Evolutionary conservation across 2,888 invertebrate genomes (phyloP).

Genomic region (Aleiodes testaceus): DNA sequence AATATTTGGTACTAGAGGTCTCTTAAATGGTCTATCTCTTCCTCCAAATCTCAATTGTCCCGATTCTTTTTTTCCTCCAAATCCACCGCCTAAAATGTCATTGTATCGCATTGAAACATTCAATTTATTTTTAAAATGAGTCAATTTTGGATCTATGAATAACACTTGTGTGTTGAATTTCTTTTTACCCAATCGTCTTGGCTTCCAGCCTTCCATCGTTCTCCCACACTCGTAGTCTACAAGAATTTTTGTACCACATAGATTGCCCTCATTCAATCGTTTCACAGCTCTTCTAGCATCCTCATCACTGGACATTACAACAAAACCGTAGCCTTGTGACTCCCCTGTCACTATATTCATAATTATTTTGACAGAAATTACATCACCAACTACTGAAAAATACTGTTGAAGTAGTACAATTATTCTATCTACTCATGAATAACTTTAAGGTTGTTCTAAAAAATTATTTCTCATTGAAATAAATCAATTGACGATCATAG

Average conservation of each 20-base stretch:
- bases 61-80: conserved; percentile 89
- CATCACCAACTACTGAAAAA: conserved; percentile 80
- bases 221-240: conserved; percentile 87
- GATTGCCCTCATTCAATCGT: conserved; percentile 76
- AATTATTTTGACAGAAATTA: conserved; percentile 75
- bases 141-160: not conserved
- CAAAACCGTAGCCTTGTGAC: conserved; percentile 88
- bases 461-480: no score
- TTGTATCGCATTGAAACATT: conserved; percentile 7
- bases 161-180: conserved; percentile 17
- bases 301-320: conserved; percentile 82
- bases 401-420: conserved; percentile 73
- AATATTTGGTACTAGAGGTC: conserved; percentile 74
- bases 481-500: no score
- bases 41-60: conserved; percentile 93
- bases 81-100: conserved; percentile 80
- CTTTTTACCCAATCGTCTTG: conserved; percentile 80
- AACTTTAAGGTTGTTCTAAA: no score
- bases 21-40: conserved; percentile 83
- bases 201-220: conserved; percentile 85
- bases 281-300: conserved; percentile 79
- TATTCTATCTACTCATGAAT: no score
- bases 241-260: conserved; percentile 83
- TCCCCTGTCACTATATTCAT: conserved; percentile 88
- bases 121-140: conserved; percentile 27